Evolutionary conservation across 2,888 invertebrate species (phyloP).

Genomic region (Unio pictorum): DNA sequence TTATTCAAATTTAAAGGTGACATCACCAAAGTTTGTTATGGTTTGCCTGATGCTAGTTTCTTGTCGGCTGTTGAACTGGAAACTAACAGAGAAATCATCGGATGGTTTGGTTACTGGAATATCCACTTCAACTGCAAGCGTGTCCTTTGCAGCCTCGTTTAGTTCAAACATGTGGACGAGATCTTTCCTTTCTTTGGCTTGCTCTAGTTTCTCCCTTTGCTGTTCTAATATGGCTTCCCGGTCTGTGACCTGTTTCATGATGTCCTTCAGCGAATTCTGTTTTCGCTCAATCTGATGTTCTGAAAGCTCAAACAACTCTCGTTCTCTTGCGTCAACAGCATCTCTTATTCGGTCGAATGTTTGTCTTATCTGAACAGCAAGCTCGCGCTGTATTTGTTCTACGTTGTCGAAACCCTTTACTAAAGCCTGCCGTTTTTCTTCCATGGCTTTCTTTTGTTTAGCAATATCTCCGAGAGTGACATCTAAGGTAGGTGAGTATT

Average conservation of each 20-base stretch:
- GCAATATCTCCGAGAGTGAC: slow-evolving; percentile 53
- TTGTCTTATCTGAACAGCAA: slow-evolving; percentile 56
- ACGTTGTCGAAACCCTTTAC: slow-evolving; percentile 55
- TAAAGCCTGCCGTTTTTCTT: slow-evolving; percentile 50
- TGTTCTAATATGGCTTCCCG: slow-evolving; percentile 47
- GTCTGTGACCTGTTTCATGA: slow-evolving; percentile 46
- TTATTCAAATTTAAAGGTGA: slow-evolving; percentile 46
- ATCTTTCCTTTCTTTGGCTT: slow-evolving; percentile 55
- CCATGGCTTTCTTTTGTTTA: slow-evolving; percentile 40
- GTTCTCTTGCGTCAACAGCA: slow-evolving; percentile 57
- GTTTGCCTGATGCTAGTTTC: slow-evolving; percentile 52
- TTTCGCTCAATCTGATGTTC: slow-evolving; percentile 60
- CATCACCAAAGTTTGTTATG: slow-evolving; percentile 56
- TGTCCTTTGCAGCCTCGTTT: slow-evolving; percentile 54
- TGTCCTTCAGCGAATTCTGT: slow-evolving; percentile 50
- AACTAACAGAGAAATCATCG: slow-evolving; percentile 58
- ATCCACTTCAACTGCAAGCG: slow-evolving; percentile 45
- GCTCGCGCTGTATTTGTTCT: slow-evolving; percentile 56
- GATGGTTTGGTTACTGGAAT: slow-evolving; percentile 53
- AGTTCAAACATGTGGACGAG: slow-evolving; percentile 58
- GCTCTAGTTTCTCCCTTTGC: slow-evolving; percentile 46
- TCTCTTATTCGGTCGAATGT: slow-evolving; percentile 59
- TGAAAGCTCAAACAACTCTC: slow-evolving; percentile 55
- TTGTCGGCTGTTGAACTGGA: slow-evolving; percentile 58
- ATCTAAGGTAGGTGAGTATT: slow-evolving; percentile 61